Evolutionary conservation across 2,113 vertebrate genomes (phyloP), one percentile per base, ranked within the genome.

Genomic region (Notothenia rossii): DNA sequence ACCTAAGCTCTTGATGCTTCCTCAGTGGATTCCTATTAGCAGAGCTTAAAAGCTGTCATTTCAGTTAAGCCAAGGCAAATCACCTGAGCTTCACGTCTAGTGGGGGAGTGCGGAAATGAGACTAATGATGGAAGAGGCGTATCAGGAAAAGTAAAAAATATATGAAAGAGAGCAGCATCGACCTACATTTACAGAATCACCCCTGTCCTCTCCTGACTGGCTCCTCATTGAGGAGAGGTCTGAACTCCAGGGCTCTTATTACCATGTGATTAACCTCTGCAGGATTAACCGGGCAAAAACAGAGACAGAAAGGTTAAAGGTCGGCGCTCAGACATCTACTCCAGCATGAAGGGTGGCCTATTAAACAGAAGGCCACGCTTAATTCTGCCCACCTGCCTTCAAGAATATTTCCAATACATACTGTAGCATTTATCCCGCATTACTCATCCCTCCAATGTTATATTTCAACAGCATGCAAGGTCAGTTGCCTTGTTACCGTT

Each of bases 181-280:
- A 60, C 36, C 43, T 61, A 15, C 20, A 36, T 67, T 70, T 51
- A 71, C 20, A 67, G 40, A 79, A 75, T 71, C 68, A 69, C 60
- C 40, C 63, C 1, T 59, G 71, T 79, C 36, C 51, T 64, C 68
- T 48, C 55, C 62, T 49, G 69, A 72, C 45, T 48, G 72, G 36
- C 61, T 67, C 46, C 75, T 82, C 67, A 77, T 68, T 71, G 81
- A 45, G 74, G 59, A 66, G 70, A 83, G 56, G 53, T 53, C 71
- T 33, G 69, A 62, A 54, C 69, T 85, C 59, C 69, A n/a, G 36
- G 59, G 33, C 77, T 66, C 79, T 71, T 77, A 88, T 90, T 90
- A 88, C 78, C 87, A 87, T 89, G 83, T 85, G 73, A 90, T 91
- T 92, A 88, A 91, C 90, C 89, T 88, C 90, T 82, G 75, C 77